Evolutionary conservation across 2,113 vertebrate genomes (phyloP), one percentile per base, ranked within the genome.

Genomic region (Pagrus major): DNA sequence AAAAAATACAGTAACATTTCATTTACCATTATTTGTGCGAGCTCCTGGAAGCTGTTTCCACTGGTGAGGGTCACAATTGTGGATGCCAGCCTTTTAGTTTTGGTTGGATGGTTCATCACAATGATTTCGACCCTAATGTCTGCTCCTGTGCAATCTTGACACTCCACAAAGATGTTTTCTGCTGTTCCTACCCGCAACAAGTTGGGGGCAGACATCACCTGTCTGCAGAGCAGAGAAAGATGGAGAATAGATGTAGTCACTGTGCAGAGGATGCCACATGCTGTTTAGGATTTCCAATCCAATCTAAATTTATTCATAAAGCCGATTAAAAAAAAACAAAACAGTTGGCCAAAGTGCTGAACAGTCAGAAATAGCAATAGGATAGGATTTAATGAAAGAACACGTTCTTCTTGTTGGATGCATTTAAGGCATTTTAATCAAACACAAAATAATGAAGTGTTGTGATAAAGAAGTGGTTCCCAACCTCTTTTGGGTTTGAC

Each of bases 111-210:
- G 46, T 91, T 93, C 86, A 74, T 86, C 8, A 91, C 91, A 0
- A 1, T 37, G 69, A 95, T 91, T 0, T 41, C 29, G 1, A 94
- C 93, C 0, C 0, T 1, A 0, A 87, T 25, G 5, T 56, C 0
- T 12, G 0, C 0, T 0, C 41, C 84, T 0, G 0, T 6, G 29
- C 91, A 91, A 76, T 93, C 94, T 71, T 94, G 95, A 54, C 87
- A 93, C 72, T 95, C 94, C 70, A 95, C 90, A 86, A 95, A 94
- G 41, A 95, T 76, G 0, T 87, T 94, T 88, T 95, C 94, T n/a
- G 60, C 16, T 21, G 86, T 83, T 46, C 91, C 94, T 23, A 95
- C 88, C 0, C 93, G 78, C 81, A 95, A 35, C 54, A 95, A 47
- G 80, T 95, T 95, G 12, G 95, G 94, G 51, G 94, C 86, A 31